These are phyloP conservation scores for Xenotilapia caudafasciata DNA, from an alignment of 2,113 vertebrate species.

Conservation along the genomic window DNA sequence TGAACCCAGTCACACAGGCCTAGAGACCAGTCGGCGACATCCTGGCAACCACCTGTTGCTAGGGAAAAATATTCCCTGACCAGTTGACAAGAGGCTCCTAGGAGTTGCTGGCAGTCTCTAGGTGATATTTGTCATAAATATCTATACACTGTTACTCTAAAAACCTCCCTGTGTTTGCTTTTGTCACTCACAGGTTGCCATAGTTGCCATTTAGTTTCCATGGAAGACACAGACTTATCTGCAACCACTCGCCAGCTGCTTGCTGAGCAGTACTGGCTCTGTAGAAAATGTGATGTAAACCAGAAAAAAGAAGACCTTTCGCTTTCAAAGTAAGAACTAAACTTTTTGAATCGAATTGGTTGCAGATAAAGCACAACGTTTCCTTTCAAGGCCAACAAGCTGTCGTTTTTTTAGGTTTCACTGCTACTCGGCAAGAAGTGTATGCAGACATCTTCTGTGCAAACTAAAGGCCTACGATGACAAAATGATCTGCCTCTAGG, in stretches of 20 bases:
- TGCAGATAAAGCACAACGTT: background rate
- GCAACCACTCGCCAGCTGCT: background rate
- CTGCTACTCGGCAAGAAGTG: background rate
- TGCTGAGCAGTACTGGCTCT: background rate
- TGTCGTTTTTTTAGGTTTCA: background rate
- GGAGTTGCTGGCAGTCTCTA: background rate
- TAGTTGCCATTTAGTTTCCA: background rate
- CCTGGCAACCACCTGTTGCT: background rate
- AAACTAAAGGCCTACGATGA: background rate
- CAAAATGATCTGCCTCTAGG: background rate
- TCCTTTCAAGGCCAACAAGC: background rate
- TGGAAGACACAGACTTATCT: background rate
- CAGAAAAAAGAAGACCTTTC: background rate
- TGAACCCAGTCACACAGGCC: background rate
- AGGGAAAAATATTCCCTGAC: background rate
- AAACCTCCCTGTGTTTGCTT: background rate
- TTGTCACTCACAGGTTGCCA: background rate
- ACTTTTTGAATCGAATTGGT: background rate
- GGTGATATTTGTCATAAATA: background rate
- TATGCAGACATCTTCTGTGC: background rate
- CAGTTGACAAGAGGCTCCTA: background rate
- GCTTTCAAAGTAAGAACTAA: background rate
- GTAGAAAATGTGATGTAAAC: background rate
- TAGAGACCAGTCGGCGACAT: background rate
- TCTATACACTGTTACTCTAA: background rate